phyloP scores from a whole-genome alignment of 1,140 invertebrate genomes.

The Sesamia nonagrioides region DNA sequence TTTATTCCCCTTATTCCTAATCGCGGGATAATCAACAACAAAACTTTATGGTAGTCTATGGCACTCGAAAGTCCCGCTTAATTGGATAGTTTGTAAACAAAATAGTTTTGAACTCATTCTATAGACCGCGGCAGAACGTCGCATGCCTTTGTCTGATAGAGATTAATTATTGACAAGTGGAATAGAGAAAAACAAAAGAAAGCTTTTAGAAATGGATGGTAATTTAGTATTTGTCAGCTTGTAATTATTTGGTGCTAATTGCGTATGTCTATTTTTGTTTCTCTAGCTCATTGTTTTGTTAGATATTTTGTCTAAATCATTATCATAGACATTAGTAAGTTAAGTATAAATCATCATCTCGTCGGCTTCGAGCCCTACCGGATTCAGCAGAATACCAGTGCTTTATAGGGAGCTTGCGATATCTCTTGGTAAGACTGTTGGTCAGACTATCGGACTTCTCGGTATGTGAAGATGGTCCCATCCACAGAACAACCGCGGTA shows the following conservation, averaged over 20 bases:
- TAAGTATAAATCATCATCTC: too few species aligned
- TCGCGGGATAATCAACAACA: slow-evolving; percentile 30
- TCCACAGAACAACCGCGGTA: too few species aligned
- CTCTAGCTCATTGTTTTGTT: neutral
- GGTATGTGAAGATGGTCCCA: too few species aligned
- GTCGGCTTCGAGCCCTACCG: too few species aligned
- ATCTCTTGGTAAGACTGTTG: too few species aligned
- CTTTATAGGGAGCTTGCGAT: too few species aligned
- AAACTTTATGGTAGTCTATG: slow-evolving; percentile 13
- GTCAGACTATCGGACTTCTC: too few species aligned
- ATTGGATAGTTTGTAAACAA: slow-evolving; percentile 58
- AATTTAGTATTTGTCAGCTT: slow-evolving; percentile 7
- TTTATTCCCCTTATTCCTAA: slow-evolving; percentile 23
- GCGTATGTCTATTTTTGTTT: neutral
- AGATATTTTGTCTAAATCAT: too few species aligned
- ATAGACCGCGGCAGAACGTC: slow-evolving; percentile 43
- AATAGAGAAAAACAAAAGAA: slow-evolving; percentile 52
- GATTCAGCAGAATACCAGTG: too few species aligned
- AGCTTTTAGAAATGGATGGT: slow-evolving; percentile 42
- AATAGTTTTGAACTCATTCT: slow-evolving; percentile 51
- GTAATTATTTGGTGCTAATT: slow-evolving; percentile 1
- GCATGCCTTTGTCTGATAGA: slow-evolving; percentile 49
- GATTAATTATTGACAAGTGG: slow-evolving; percentile 50
- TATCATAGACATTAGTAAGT: too few species aligned
- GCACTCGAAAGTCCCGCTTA: slow-evolving; percentile 49